Percentiles rank a stretch among this genome's conserved stretches.
Evolutionary conservation across 2,888 invertebrate species (phyloP).

Genomic region (Dynastes maya): DNA sequence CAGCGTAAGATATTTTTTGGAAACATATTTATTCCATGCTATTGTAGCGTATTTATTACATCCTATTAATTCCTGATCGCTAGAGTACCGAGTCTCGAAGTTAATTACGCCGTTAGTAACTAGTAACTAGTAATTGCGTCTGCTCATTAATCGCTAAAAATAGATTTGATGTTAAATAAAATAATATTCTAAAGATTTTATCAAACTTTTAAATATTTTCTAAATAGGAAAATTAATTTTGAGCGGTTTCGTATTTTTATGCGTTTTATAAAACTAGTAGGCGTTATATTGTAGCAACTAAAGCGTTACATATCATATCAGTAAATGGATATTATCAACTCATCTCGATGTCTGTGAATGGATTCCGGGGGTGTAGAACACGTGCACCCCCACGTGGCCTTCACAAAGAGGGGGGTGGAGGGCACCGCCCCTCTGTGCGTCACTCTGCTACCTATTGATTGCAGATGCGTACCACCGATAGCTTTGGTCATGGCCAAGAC

Average conservation of each 20-base stretch:
- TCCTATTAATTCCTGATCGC: too few relatives aligned
- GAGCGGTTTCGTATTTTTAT: too few relatives aligned
- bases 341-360: constrained; percentile 61
- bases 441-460: constrained; percentile 67
- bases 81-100: too few relatives aligned
- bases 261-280: not conserved
- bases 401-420: constrained; percentile 61
- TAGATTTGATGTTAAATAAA: too few relatives aligned
- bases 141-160: too few relatives aligned
- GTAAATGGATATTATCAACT: constrained; percentile 45
- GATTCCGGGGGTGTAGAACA: constrained; percentile 64
- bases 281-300: not conserved
- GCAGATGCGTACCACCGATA: constrained; percentile 64
- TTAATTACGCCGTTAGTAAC: too few relatives aligned
- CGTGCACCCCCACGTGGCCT: constrained; percentile 68
- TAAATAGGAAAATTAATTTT: too few relatives aligned
- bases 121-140: too few relatives aligned
- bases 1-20: constrained; percentile 13
- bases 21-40: not conserved
- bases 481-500: constrained; percentile 64
- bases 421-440: constrained; percentile 67
- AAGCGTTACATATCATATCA: constrained; percentile 23
- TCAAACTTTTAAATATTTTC: too few relatives aligned
- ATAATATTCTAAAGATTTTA: too few relatives aligned
- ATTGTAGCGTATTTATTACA: too few relatives aligned